phyloP scores from a whole-genome alignment of 2,888 invertebrate genomes.

The Autographa gamma region DNA sequence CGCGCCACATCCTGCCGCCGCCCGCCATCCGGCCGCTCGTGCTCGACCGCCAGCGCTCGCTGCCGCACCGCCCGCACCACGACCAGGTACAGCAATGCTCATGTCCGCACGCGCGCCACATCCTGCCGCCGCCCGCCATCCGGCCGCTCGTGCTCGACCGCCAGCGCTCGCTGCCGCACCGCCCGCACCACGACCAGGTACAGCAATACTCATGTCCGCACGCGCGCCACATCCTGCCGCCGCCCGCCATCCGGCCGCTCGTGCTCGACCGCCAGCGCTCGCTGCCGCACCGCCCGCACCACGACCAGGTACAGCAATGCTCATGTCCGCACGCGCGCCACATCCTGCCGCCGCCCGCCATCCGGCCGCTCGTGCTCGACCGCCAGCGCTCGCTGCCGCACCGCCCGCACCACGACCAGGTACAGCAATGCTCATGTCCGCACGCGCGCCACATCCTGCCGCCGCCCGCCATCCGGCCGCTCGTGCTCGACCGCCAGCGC shows the following conservation, averaged over 20 bases:
- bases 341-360: too few relatives aligned
- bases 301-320: conserved; percentile 97
- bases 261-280: conserved; percentile 94
- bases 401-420: conserved; percentile 79
- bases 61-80: conserved; percentile 96
- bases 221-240: too few relatives aligned
- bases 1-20: too few relatives aligned
- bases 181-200: conserved; percentile 79
- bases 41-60: conserved; percentile 94
- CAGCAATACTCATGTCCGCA: too few relatives aligned
- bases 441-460: too few relatives aligned
- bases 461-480: too few relatives aligned
- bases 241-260: too few relatives aligned
- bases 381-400: conserved; percentile 93
- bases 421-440: too few relatives aligned
- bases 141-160: conserved; percentile 96
- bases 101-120: too few relatives aligned
- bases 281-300: conserved; percentile 95
- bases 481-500: conserved; percentile 93
- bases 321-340: too few relatives aligned
- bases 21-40: too few relatives aligned
- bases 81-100: too few relatives aligned
- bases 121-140: conserved; percentile 96
- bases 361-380: conserved; percentile 96
- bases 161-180: conserved; percentile 92